phyloP scores from a whole-genome alignment of 2,113 vertebrate species.

The Anarhynchus alexandrinus region DNA sequence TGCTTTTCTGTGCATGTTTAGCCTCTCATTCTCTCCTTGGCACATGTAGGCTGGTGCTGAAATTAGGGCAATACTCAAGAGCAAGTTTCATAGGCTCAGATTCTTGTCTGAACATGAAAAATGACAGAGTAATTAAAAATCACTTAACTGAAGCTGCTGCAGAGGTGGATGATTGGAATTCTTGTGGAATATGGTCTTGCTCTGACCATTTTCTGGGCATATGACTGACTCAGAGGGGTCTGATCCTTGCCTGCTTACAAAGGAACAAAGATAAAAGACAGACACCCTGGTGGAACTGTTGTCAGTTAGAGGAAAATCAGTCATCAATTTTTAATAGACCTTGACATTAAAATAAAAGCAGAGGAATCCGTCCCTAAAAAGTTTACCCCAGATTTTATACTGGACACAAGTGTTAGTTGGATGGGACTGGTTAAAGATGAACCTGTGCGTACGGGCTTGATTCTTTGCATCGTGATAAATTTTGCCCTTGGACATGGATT shows the following conservation, averaged over 20 bases:
- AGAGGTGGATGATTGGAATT: neutral
- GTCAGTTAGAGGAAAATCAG: neutral
- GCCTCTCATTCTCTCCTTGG: neutral
- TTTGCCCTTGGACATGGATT: neutral
- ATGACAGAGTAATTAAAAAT: conserved; percentile 47
- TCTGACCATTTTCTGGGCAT: neutral
- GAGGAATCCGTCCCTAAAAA: neutral
- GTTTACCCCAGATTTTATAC: neutral
- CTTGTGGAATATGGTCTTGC: neutral
- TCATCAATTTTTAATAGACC: neutral
- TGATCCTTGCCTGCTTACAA: neutral
- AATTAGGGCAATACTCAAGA: neutral
- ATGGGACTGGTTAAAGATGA: neutral
- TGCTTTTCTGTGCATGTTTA: neutral
- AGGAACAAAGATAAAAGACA: neutral
- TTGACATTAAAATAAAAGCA: neutral
- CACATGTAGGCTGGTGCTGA: neutral
- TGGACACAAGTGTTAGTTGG: neutral
- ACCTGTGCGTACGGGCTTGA: neutral
- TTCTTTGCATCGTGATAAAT: neutral
- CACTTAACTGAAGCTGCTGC: neutral
- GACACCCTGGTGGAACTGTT: neutral
- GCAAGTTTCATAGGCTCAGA: neutral
- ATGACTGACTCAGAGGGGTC: neutral
- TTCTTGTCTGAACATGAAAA: conserved; percentile 32